Evolutionary conservation across 1,140 invertebrate genomes (phyloP).

Genomic region (Drosophila nebulosa): DNA sequence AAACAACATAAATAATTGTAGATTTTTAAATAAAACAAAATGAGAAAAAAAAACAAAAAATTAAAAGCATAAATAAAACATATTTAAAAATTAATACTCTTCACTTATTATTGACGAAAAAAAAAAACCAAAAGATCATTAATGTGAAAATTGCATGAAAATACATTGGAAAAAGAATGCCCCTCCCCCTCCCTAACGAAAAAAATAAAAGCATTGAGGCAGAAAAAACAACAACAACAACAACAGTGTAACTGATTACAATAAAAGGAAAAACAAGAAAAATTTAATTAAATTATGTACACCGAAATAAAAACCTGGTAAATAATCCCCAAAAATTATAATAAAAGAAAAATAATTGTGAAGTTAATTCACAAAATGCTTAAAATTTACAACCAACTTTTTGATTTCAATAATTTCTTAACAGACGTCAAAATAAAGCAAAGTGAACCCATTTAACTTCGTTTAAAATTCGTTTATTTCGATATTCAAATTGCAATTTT

Average conservation of each 20-base stretch:
- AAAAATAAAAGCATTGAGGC: slow-evolving; percentile 37
- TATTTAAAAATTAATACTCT: slow-evolving; percentile 71
- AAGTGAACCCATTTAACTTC: not conserved
- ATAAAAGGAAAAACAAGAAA: slow-evolving; percentile 55
- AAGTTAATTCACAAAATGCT: too few relatives aligned
- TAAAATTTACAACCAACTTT: slow-evolving; percentile 17
- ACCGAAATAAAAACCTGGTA: slow-evolving; percentile 25
- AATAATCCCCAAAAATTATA: slow-evolving; percentile 41
- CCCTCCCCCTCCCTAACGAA: not conserved
- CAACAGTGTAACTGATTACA: slow-evolving; percentile 70
- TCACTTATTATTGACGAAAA: slow-evolving; percentile 65
- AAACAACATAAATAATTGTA: slow-evolving; percentile 45
- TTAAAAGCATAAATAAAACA: slow-evolving; percentile 35
- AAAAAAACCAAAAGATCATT: slow-evolving; percentile 50
- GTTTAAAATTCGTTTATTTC: not conserved
- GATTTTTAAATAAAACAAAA: slow-evolving; percentile 46
- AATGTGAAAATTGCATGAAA: slow-evolving; percentile 61
- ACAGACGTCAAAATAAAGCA: not conserved
- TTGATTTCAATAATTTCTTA: slow-evolving; percentile 25
- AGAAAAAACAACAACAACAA: slow-evolving; percentile 26
- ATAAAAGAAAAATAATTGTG: too few relatives aligned
- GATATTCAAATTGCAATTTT: not conserved
- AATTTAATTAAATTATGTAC: slow-evolving; percentile 68
- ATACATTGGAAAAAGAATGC: slow-evolving; percentile 24
- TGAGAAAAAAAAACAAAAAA: slow-evolving; percentile 35